Base-by-base conservation (phyloP, 2,888 invertebrate species). In the Nomada goodeniana region DNA sequence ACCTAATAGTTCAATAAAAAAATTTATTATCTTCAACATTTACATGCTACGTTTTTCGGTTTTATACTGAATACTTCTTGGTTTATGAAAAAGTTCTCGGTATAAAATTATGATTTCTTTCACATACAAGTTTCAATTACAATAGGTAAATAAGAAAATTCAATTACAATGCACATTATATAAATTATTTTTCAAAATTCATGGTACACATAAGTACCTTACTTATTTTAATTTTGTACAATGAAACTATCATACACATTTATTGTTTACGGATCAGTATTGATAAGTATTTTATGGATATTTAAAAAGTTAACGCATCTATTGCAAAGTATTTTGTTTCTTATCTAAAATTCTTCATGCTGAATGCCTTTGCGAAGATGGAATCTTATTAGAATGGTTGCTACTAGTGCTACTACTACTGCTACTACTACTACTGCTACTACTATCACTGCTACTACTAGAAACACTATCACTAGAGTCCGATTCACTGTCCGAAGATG, bases 401-500 rank as follows among this genome's bases (percentile, higher is more conserved):
- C 84, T 88, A 57, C 82, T 88, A 76, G 82, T 90, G 50, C 89
- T 89, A 67, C 87, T 90, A 4, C 50, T 72, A 72, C 84, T 90
- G 29, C 89, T 90, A 55, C 87, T 89, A 5, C 18, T 69, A 64
- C 88, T 90, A 72, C 85, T 90, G 60, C 87, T 87, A 88, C 88
- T 90, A 57, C 85, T 89, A 44, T 85, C 87, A 55, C 86, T 90
- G 59, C 88, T 92, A 36, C 90, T 91, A 59, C 89, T 91, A 4
- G 91, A 91, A 55, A 84, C 82, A 82, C 89, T 91, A 18, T 91
- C 89, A 74, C 90, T 92, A 61, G 93, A 92, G 72, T 91, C 91
- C 2, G 93, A 92, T 67, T 91, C 91, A 74, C 91, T 92, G 23
- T 93, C 92, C 3, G 93, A 91, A 9, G 90, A 89, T 29, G 90